Percentiles rank a stretch among this genome's conserved stretches.
phyloP scores from a whole-genome alignment of 2,888 invertebrate genomes.

The Phlogophora meticulosa region DNA sequence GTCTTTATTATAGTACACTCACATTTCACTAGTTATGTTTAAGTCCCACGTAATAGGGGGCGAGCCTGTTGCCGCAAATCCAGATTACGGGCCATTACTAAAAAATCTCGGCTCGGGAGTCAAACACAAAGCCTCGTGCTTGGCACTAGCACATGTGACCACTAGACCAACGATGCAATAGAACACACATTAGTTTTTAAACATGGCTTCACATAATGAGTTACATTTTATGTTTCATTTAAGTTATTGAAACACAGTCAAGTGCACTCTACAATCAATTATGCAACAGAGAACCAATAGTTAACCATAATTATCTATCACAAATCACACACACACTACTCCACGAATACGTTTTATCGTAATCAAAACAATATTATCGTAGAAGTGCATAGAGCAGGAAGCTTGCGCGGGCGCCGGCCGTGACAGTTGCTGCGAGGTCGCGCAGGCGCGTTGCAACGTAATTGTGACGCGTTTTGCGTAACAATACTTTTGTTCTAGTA shows the following conservation, averaged over 20 bases:
- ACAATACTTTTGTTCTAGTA: constrained; percentile 61
- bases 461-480: constrained; percentile 74
- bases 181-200: too few relatives aligned
- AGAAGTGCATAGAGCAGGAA: constrained; percentile 75
- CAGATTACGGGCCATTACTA: too few relatives aligned
- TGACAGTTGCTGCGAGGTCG: constrained; percentile 58
- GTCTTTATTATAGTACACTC: too few relatives aligned
- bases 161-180: too few relatives aligned
- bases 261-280: constrained; percentile 54
- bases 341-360: constrained; percentile 60
- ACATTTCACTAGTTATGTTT: too few relatives aligned
- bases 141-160: too few relatives aligned
- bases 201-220: background rate
- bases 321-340: constrained; percentile 53
- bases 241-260: constrained; percentile 32
- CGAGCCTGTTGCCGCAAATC: too few relatives aligned
- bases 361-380: constrained; percentile 71
- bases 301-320: too few relatives aligned
- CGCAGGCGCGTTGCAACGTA: constrained; percentile 66
- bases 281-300: constrained; percentile 55
- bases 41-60: too few relatives aligned
- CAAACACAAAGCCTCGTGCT: too few relatives aligned
- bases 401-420: constrained; percentile 64
- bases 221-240: background rate
- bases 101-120: too few relatives aligned